phyloP scores from a whole-genome alignment of 2,113 vertebrate species.

The Anoplopoma fimbria region DNA sequence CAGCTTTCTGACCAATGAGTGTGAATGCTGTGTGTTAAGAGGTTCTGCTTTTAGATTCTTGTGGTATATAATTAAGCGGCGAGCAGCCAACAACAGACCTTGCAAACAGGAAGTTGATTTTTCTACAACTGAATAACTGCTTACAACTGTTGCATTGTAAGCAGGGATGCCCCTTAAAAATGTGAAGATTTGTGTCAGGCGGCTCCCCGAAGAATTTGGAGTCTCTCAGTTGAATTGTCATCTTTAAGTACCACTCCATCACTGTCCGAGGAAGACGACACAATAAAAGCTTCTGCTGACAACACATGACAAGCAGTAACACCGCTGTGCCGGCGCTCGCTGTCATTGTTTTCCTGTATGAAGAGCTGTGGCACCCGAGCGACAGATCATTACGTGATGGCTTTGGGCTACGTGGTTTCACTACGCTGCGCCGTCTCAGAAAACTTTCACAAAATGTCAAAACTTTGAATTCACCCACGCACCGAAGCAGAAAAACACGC shows the following conservation, averaged over 20 bases:
- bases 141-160: neutral
- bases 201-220: neutral
- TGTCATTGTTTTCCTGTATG: constrained; percentile 16
- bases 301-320: constrained; percentile 7
- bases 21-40: neutral
- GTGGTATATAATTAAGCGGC: neutral
- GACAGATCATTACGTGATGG: neutral
- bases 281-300: constrained; percentile 33
- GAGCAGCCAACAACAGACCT: neutral
- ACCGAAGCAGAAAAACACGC: neutral
- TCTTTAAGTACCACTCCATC: constrained; percentile 12
- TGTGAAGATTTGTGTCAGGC: constrained; percentile 4
- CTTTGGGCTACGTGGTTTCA: neutral
- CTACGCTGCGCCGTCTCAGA: neutral
- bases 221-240: constrained; percentile 24
- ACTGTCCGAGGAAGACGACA: constrained; percentile 21
- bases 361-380: neutral
- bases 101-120: neutral
- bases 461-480: neutral
- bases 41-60: neutral
- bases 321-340: neutral
- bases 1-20: neutral
- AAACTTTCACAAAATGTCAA: neutral
- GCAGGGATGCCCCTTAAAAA: neutral
- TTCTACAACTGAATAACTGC: too few relatives aligned